These are phyloP conservation scores for Aphelenchoides fujianensis DNA, from an alignment of 1,140 invertebrate genomes.

Conservation along the genomic window DNA sequence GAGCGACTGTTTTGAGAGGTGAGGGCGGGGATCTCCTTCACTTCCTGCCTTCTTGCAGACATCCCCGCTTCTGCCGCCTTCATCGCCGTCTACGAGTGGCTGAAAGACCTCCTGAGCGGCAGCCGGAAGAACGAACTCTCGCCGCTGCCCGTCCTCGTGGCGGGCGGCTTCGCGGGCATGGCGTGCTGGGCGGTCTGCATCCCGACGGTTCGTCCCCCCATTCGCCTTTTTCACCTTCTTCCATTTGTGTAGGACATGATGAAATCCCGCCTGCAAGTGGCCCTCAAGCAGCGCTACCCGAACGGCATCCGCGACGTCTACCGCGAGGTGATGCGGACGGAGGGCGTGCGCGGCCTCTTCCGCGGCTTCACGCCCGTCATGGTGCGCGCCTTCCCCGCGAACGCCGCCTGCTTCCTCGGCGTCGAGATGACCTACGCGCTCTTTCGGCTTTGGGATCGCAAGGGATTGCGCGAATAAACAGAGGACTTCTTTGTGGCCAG, in stretches of 20 bases:
- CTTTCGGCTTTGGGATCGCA: too few relatives aligned
- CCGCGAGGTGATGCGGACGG: constrained; percentile 72
- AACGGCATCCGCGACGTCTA: constrained; percentile 80
- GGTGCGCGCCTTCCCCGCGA: constrained; percentile 83
- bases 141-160: constrained; percentile 74
- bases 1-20: constrained; percentile 84
- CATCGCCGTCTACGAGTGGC: constrained; percentile 88
- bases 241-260: constrained; percentile 72
- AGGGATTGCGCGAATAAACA: too few relatives aligned
- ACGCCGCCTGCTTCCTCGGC: constrained; percentile 69
- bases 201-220: constrained; percentile 73
- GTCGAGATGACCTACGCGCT: constrained; percentile 43
- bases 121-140: constrained; percentile 69
- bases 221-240: neutral
- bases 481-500: too few relatives aligned
- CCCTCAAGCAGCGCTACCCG: constrained; percentile 83
- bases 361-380: constrained; percentile 76
- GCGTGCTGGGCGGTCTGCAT: constrained; percentile 92
- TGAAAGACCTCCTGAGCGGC: constrained; percentile 73
- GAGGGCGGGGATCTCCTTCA: too few relatives aligned
- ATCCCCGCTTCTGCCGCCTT: constrained; percentile 93
- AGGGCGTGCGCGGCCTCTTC: constrained; percentile 80
- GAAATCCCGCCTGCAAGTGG: constrained; percentile 88
- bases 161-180: constrained; percentile 91
- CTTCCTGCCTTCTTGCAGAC: constrained; percentile 67